Evolutionary conservation across 2,797 vertebrate species (phyloP), one percentile per base, ranked within the genome.

Genomic region (Lacerta viridis): DNA sequence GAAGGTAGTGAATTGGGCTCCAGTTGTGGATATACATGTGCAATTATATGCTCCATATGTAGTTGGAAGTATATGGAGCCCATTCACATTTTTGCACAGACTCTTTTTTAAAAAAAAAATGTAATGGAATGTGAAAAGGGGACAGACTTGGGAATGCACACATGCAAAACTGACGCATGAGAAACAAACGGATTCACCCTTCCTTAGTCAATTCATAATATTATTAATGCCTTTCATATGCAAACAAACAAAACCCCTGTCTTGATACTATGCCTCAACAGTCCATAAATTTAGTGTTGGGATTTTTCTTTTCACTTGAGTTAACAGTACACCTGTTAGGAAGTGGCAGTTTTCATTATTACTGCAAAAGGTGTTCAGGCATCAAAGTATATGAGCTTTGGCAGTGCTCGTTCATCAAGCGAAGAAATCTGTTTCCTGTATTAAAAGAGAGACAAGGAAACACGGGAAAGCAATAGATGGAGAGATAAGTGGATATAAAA

Each of bases 381-480:
- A 95, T 92, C 91, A 93, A 92, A 95, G 87, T 89, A 81, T 86
- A 93, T 74, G 90, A 94, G 78, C 17, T 92, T 89, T 94, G 91
- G 84, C 84, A 90, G 50, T 78, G 50, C 29, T 94, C 91, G 92
- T 96, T 96, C 90, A 94, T 96, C 94, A 95, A 90, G 69, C 76
- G 74, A 89, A 92, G 41, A 94, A 95, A 94, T 88, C 85, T 84
- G 29, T 91, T 95, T 93, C 80, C 39, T 94, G 46, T n/a, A 91
- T 92, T 92, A 93, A 92, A 93, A 94, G 39, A 92, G 64, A 94
- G 68, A 15, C 76, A 75, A 2, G 71, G 68, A 88, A 95, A 83
- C 23, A 91, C 89, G 90, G 39, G 66, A 89, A 39, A 93, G 25
- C 8, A 90, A 39, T 87, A 61, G 33, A 89, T 90, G 64, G 55